Base-by-base conservation (phyloP, 2,113 vertebrate species). In the Cyprinodon brontotheroides region DNA sequence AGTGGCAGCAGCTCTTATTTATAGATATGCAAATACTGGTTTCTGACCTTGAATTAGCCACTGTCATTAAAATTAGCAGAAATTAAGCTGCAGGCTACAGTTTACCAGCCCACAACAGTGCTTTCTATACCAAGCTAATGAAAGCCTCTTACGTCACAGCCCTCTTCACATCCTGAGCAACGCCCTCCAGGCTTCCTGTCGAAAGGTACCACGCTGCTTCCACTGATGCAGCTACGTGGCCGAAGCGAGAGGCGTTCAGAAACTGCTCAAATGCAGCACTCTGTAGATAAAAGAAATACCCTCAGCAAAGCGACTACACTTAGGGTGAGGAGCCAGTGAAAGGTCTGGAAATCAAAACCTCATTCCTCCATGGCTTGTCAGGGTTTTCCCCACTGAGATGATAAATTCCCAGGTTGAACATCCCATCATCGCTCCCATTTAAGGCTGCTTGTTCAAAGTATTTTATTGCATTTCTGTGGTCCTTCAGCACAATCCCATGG, bases 361-460 rank as follows among this genome's bases (percentile, higher is more conserved):
- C 93, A 79, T 99, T 97, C 83, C 80, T 95, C 29, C 61, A 70
- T n/a, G 89, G 81, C 4, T 75, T 78, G 72, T 93, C 93, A 0
- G 95, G 95, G 84, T 94, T 91, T 48, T 87, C 85, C 63, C 96
- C 96, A 43, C 81, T 94, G 71, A 97, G 88, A 83, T 96, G 89
- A 38, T 96, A 94, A 61, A 96, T 81, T 41, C 96, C 97, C 43
- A 99, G 93, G 84, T 98, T 98, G 81, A 96, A 98, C 0, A 96
- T 92, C 2, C 92, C 96, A 36, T 98, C 96, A 2, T 86, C 87
- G 77, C 95, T 98, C 41, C 97, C 96, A 63, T 96, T 68, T 37
- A 93, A 89, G 72, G 96, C 96, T 1, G 97, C 97, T 88, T 94
- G 84, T 72, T 96, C 83, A 92, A 96, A 99, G 83, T 96, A 96